These are phyloP conservation scores for Petrolisthes cinctipes DNA, from an alignment of 2,888 invertebrate genomes.

Conservation along the genomic window DNA sequence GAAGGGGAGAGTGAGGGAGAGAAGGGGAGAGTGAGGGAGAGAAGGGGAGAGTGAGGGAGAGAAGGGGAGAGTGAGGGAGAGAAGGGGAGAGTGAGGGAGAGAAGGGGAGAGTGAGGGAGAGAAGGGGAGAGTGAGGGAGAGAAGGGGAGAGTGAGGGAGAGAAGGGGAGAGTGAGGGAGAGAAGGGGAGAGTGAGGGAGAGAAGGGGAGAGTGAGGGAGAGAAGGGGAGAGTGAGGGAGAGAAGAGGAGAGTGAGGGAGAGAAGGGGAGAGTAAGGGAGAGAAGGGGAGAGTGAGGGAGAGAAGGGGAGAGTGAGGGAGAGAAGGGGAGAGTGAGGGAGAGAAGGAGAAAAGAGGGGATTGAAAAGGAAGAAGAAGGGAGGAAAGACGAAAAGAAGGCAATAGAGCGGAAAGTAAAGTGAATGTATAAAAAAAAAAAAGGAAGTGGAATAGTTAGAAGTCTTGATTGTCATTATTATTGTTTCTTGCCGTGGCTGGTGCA, in stretches of 20 bases:
- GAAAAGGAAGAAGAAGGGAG: too few species aligned
- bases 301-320: neutral
- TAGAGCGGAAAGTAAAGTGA: too few species aligned
- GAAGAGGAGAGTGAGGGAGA: constrained; percentile 30
- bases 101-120: constrained; percentile 26
- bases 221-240: constrained; percentile 26
- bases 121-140: constrained; percentile 31
- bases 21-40: constrained; percentile 33
- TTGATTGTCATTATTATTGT: too few species aligned
- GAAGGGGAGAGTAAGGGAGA: constrained; percentile 32
- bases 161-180: constrained; percentile 17
- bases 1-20: constrained; percentile 31
- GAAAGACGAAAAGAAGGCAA: too few species aligned
- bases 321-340: neutral
- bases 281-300: constrained; percentile 17
- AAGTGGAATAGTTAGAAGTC: too few species aligned
- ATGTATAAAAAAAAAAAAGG: too few species aligned
- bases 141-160: constrained; percentile 33
- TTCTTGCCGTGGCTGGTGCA: too few species aligned
- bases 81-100: neutral
- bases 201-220: neutral
- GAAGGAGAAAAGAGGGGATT: neutral
- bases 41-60: constrained; percentile 17
- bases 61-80: neutral
- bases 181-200: neutral